These are phyloP conservation scores for Macrobrachium nipponense DNA, from an alignment of 1,140 invertebrate genomes.

Conservation along the genomic window DNA sequence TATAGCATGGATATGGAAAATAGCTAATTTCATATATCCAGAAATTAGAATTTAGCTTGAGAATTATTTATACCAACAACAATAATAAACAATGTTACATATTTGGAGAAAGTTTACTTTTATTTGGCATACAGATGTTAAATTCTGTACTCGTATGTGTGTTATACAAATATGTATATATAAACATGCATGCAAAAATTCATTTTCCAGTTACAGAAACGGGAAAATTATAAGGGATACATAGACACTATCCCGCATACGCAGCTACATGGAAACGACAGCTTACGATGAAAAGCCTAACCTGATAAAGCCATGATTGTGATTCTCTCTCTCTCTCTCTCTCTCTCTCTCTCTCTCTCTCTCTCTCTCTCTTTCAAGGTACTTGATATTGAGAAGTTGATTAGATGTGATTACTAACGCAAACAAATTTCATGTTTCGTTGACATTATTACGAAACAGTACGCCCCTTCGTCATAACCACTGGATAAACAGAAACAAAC, in stretches of 20 bases:
- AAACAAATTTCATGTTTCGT: no score
- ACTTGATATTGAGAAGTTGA: background rate
- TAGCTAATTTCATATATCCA: no score
- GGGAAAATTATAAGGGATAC: no score
- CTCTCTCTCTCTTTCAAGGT: conserved; percentile 7
- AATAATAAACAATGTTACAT: no score
- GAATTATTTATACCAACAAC: no score
- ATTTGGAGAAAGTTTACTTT: no score
- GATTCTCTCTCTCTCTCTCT: conserved; percentile 17
- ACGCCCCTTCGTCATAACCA: no score
- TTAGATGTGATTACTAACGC: background rate
- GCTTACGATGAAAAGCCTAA: background rate
- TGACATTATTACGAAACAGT: no score
- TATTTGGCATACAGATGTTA: no score
- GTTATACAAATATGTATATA: background rate
- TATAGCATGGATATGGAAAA: background rate
- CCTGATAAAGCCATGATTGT: background rate
- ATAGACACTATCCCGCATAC: background rate
- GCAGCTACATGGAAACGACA: background rate
- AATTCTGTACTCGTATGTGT: background rate
- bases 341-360: conserved; percentile 26
- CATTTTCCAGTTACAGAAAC: no score
- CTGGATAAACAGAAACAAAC: no score
- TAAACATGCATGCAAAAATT: background rate
- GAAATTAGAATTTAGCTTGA: no score